Conservation (phyloP, 2,888 invertebrate genomes). For the Drosophila affinis region DNA sequence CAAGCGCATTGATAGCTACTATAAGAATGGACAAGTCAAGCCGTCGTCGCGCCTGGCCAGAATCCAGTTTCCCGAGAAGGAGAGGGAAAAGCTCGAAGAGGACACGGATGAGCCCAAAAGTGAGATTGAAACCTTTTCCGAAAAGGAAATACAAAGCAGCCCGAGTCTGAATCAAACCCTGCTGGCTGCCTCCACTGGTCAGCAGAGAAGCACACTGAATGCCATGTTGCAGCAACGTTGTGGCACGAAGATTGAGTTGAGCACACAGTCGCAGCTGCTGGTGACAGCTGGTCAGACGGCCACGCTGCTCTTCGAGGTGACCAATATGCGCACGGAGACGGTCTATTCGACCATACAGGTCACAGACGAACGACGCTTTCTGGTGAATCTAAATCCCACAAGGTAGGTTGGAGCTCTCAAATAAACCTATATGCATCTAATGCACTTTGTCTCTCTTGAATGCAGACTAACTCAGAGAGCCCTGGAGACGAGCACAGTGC, state of each 20-base stretch:
- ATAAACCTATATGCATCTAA: not conserved
- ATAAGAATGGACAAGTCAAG: conserved; percentile 56
- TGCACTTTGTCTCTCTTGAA: not conserved
- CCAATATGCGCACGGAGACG: conserved; percentile 87
- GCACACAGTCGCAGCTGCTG: conserved; percentile 84
- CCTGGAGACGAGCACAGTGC: conserved; percentile 85
- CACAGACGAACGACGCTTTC: conserved; percentile 86
- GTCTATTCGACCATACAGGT: conserved; percentile 86
- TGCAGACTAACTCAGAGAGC: conserved; percentile 73
- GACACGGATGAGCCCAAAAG: conserved; percentile 65
- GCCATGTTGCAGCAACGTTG: conserved; percentile 71
- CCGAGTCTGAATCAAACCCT: conserved; percentile 57
- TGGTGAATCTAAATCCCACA: conserved; percentile 86
- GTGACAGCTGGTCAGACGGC: conserved; percentile 81
- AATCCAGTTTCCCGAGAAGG: conserved; percentile 73
- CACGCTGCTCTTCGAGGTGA: conserved; percentile 88
- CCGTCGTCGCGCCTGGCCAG: conserved; percentile 44
- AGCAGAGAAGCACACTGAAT: conserved; percentile 54
- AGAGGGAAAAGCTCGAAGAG: conserved; percentile 50
- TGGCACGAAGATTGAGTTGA: conserved; percentile 84
- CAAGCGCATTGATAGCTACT: conserved; percentile 77
- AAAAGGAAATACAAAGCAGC: conserved; percentile 62
- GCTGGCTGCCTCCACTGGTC: conserved; percentile 46
- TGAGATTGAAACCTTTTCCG: conserved; percentile 81
- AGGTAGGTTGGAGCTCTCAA: conserved; percentile 82